phyloP scores from a whole-genome alignment of 2,888 invertebrate species.

The Ophioninae sp. region DNA sequence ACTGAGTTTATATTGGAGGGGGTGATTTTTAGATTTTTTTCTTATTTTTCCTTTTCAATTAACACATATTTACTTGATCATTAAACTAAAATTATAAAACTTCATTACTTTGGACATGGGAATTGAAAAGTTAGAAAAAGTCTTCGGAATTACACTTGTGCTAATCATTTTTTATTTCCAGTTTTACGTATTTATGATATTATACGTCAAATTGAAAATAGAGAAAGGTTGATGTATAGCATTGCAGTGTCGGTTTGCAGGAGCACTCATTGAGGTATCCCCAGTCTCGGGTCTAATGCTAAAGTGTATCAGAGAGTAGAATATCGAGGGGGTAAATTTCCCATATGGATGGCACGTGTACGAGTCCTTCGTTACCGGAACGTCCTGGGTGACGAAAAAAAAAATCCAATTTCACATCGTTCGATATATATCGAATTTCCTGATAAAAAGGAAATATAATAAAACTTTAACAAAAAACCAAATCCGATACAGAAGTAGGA shows the following conservation, averaged over 20 bases:
- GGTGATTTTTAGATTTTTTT: too few relatives aligned
- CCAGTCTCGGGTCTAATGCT: slow-evolving; percentile 5
- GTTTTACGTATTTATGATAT: not conserved
- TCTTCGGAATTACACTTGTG: not conserved
- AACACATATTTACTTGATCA: too few relatives aligned
- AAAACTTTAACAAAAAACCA: too few relatives aligned
- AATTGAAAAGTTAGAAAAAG: not conserved
- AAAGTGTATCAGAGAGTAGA: not conserved
- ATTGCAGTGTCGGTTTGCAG: not conserved
- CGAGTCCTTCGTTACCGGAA: not conserved
- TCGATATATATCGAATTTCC: not conserved
- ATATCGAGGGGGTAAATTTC: not conserved
- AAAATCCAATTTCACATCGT: not conserved
- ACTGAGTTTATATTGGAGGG: too few relatives aligned
- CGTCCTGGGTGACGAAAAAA: not conserved
- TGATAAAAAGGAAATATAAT: not conserved
- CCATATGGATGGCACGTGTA: not conserved
- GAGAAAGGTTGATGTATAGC: not conserved
- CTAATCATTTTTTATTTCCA: not conserved
- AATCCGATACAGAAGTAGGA: too few relatives aligned
- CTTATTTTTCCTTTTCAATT: too few relatives aligned
- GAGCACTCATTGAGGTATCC: slow-evolving; percentile 16
- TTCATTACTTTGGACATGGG: too few relatives aligned
- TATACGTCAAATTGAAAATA: not conserved
- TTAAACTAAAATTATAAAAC: too few relatives aligned